phyloP scores from a whole-genome alignment of 2,888 invertebrate genomes.

The Tetropium fuscum region DNA sequence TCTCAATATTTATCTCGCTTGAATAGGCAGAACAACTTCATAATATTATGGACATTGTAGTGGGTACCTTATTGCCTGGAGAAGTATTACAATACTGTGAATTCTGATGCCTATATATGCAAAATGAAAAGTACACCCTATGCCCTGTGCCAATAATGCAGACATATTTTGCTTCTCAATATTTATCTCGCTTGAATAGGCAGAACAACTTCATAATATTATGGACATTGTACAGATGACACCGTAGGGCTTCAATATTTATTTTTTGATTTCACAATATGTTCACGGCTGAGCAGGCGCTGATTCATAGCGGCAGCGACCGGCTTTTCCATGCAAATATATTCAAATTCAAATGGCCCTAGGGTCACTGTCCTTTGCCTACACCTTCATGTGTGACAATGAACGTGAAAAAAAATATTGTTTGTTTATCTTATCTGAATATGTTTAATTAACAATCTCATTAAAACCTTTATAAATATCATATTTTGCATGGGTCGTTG shows the following conservation, averaged over 20 bases:
- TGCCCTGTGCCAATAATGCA: too few relatives aligned
- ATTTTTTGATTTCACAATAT: conserved; percentile 24
- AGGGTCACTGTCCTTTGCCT: conserved; percentile 21
- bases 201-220: too few relatives aligned
- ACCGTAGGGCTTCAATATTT: conserved; percentile 12
- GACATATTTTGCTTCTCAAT: too few relatives aligned
- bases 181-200: too few relatives aligned
- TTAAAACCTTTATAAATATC: conserved; percentile 19
- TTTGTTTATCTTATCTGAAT: conserved; percentile 13
- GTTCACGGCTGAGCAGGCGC: conserved; percentile 24
- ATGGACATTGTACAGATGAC: conserved; percentile 22
- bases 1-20: too few relatives aligned
- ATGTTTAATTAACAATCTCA: conserved; percentile 11
- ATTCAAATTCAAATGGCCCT: conserved; percentile 23
- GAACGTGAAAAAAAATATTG: conserved; percentile 20
- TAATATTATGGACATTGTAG: too few relatives aligned
- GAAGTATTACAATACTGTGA: too few relatives aligned
- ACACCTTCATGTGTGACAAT: conserved; percentile 20
- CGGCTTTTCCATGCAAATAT: conserved; percentile 27
- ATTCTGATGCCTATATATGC: too few relatives aligned
- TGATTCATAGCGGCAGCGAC: conserved; percentile 18
- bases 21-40: too few relatives aligned
- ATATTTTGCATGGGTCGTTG: neutral
- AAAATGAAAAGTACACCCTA: too few relatives aligned
- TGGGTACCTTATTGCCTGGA: too few relatives aligned